Conservation (phyloP, 2,797 vertebrate species). For the Graptemys geographica region DNA sequence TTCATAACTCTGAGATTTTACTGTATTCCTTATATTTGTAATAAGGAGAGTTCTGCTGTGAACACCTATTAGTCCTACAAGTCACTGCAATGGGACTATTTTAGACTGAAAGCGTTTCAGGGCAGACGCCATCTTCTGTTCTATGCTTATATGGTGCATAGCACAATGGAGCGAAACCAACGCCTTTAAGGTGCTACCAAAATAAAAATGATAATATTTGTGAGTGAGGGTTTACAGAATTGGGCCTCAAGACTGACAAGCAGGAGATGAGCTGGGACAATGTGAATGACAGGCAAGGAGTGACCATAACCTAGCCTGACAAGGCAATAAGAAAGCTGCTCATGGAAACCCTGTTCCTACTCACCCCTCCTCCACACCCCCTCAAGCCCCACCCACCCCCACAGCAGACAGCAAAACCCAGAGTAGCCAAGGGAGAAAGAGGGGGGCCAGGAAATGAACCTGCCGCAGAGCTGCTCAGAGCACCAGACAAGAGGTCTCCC, state of each 20-base stretch:
- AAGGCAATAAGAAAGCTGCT: neutral
- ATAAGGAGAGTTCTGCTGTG: neutral
- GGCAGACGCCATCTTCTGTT: neutral
- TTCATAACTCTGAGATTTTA: too few relatives aligned
- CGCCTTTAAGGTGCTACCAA: neutral
- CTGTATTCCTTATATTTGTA: neutral
- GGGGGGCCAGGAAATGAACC: neutral
- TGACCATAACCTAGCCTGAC: neutral
- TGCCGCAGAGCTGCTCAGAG: neutral
- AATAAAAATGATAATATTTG: neutral
- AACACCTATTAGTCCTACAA: neutral
- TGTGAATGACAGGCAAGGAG: neutral
- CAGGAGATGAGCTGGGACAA: neutral
- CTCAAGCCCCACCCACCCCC: neutral
- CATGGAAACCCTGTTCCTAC: neutral
- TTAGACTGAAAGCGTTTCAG: rapidly evolving
- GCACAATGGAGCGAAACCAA: neutral
- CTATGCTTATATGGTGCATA: neutral
- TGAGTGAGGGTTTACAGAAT: rapidly evolving
- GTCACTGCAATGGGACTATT: neutral
- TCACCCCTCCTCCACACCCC: neutral
- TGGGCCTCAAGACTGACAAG: neutral
- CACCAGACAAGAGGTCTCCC: neutral
- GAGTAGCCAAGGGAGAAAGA: neutral
- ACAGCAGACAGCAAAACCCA: neutral